phyloP scores from a whole-genome alignment of 2,113 vertebrate genomes.

The Centropristis striata region DNA sequence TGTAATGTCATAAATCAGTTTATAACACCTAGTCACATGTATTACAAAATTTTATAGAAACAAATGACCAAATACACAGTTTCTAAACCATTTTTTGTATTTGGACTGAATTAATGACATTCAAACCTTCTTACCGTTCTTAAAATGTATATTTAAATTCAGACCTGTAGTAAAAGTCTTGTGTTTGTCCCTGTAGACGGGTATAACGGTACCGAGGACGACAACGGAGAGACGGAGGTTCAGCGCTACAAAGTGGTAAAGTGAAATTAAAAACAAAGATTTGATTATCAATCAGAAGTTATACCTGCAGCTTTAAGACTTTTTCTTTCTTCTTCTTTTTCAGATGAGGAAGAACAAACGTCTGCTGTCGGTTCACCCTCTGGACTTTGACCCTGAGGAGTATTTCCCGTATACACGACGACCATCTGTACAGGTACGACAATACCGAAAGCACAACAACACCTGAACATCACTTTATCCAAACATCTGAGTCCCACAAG shows the following conservation, averaged over 20 bases:
- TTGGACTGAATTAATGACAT: no score
- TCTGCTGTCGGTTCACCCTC: slow-evolving; percentile 91
- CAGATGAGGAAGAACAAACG: slow-evolving; percentile 91
- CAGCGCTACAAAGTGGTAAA: slow-evolving; percentile 86
- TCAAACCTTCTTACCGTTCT: no score
- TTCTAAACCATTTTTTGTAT: no score
- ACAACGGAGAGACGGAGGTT: slow-evolving; percentile 76
- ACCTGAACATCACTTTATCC: no score
- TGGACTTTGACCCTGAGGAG: slow-evolving; percentile 93
- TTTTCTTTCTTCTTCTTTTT: not conserved
- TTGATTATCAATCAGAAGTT: not conserved
- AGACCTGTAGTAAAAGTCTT: slow-evolving; percentile 37
- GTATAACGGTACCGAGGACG: slow-evolving; percentile 80
- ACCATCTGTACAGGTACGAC: slow-evolving; percentile 80
- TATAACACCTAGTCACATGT: no score
- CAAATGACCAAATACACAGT: no score
- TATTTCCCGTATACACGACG: slow-evolving; percentile 84
- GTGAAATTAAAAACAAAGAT: no score
- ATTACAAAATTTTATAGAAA: no score
- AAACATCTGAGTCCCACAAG: no score
- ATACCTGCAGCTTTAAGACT: not conserved
- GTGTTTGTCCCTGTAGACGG: slow-evolving; percentile 57
- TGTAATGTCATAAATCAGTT: no score
- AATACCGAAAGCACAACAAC: not conserved
- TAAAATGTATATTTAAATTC: no score